Evolutionary conservation across 1,140 invertebrate species (phyloP).

Genomic region (Phenacoccus solenopsis): DNA sequence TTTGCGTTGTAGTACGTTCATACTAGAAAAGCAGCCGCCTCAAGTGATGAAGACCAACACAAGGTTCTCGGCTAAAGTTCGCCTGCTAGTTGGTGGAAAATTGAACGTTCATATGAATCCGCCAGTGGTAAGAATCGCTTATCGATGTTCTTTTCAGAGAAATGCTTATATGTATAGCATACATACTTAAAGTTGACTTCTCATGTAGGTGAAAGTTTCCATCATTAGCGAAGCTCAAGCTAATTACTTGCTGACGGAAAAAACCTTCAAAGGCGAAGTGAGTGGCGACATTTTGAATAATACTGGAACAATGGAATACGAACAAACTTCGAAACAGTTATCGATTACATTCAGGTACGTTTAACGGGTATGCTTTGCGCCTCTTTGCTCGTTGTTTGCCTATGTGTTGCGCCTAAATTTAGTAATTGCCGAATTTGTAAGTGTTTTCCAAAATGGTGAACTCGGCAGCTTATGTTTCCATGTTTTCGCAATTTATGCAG

Average conservation of each 20-base stretch:
- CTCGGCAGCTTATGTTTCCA: too few species aligned
- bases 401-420: too few species aligned
- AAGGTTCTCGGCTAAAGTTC: constrained; percentile 80
- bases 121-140: constrained; percentile 42
- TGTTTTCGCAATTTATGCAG: too few species aligned
- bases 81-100: constrained; percentile 80
- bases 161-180: too few species aligned
- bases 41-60: constrained; percentile 98
- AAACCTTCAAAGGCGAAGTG: constrained; percentile 55
- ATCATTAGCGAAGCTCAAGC: constrained; percentile 83
- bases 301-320: constrained; percentile 87
- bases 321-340: constrained; percentile 57
- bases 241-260: constrained; percentile 66
- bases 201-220: constrained; percentile 46
- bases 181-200: not conserved
- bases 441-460: too few species aligned
- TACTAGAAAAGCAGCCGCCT: constrained; percentile 94
- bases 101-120: constrained; percentile 89
- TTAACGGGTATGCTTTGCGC: too few species aligned
- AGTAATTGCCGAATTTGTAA: too few species aligned
- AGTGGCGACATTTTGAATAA: constrained; percentile 94
- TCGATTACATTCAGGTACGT: constrained; percentile 65
- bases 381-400: too few species aligned
- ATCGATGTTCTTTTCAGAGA: not conserved
- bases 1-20: constrained; percentile 62